Base-by-base conservation (phyloP, 2,888 invertebrate genomes). In the Thymelicus acteon region DNA sequence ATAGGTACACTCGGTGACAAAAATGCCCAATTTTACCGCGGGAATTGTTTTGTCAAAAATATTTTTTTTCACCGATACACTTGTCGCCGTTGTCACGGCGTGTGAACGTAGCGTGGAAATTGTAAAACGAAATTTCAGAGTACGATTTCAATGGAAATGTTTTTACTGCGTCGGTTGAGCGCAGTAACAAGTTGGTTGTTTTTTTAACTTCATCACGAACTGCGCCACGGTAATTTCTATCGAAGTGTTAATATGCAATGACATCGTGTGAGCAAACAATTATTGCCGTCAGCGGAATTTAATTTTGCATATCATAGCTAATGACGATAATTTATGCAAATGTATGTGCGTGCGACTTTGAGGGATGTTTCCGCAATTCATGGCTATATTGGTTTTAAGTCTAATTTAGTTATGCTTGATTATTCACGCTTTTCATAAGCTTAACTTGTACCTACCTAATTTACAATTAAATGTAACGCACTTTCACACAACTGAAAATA, bases 1-100 rank as follows among this genome's bases (percentile, higher is more conserved):
- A 58, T 47, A 66, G 66, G 61, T 71, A 71, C 71, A 71, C 61
- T 66, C 66, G 66, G 44, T 39, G 57, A 62, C 57, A 61, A 71
- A 71, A 71, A 71, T 71, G 71, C 66, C 66, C 71, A 71, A 71
- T 71, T 71, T 71, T 71, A 62, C 66, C 52, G 71, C 66, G 66
- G 37, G 47, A 71, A 71, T 71, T 71, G 71, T 71, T 71, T 71
- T 71, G 71, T 71, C 71, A 54, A 71, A 71, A 71, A 71, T 72
- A 72, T 67, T 70, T 72, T 73, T 72, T 71, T 72, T 65, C 72
- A 64, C 48, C 60, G n/a, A 60, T 72, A 73, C 72, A 65, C 69
- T 37, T 72, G 61, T 67, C 67, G 69, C 40, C 60, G 65, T 72
- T 72, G 72, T 72, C 68, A 72, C 61, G 65, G 47, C 64, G 65